These are phyloP conservation scores for Epinephelus malabaricus DNA, from an alignment of 2,797 vertebrate species.

Conservation along the genomic window DNA sequence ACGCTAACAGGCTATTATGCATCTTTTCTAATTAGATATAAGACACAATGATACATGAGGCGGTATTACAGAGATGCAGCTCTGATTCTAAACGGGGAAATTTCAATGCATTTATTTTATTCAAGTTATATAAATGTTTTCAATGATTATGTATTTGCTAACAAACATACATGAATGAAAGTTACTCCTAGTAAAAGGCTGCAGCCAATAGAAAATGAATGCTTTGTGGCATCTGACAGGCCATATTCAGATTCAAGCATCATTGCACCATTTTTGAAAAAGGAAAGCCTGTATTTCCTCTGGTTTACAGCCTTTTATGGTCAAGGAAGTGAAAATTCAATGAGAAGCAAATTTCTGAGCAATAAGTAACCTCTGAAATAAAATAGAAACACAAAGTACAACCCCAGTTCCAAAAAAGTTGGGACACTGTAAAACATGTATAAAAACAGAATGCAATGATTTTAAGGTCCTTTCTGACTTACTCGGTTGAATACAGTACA, in stretches of 20 bases:
- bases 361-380: too few species aligned
- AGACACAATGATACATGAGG: constrained; percentile 57
- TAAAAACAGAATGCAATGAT: too few species aligned
- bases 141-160: constrained; percentile 12
- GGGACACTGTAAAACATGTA: too few species aligned
- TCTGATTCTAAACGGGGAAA: constrained; percentile 46
- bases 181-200: neutral
- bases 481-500: too few species aligned
- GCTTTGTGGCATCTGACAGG: neutral
- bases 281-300: too few species aligned
- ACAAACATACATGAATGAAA: neutral
- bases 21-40: constrained; percentile 65
- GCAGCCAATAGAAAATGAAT: neutral
- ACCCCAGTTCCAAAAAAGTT: too few species aligned
- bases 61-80: constrained; percentile 23
- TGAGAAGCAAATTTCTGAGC: too few species aligned
- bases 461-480: too few species aligned
- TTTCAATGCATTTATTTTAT: constrained; percentile 18
- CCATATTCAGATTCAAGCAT: constrained; percentile 11
- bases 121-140: constrained; percentile 33
- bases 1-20: constrained; percentile 54
- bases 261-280: neutral
- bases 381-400: too few species aligned
- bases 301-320: too few species aligned
- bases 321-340: too few species aligned